Evolutionary conservation across 2,888 invertebrate species (phyloP).

Genomic region (Parnassius mnemosyne): DNA sequence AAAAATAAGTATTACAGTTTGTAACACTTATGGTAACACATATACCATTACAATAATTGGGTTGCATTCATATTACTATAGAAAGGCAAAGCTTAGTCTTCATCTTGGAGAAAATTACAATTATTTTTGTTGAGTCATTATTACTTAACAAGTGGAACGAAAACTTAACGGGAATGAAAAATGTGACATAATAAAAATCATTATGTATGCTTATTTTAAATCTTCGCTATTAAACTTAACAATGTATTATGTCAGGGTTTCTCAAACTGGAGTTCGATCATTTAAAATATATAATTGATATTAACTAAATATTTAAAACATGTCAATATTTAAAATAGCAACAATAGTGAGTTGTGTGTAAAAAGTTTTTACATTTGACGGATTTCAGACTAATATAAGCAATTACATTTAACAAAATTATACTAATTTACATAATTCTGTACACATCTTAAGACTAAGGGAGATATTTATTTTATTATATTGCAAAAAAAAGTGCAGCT

Average conservation of each 20-base stretch:
- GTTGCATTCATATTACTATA: slow-evolving; percentile 28
- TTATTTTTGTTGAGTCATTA: not conserved
- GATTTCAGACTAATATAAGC: too few relatives aligned
- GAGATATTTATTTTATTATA: not conserved
- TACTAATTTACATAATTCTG: slow-evolving; percentile 11
- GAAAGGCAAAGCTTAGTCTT: slow-evolving; percentile 65
- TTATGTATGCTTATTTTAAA: not conserved
- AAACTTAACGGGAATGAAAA: not conserved
- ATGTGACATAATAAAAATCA: not conserved
- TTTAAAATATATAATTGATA: too few relatives aligned
- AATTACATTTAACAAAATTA: not conserved
- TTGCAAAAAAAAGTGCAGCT: slow-evolving; percentile 5
- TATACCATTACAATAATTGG: not conserved
- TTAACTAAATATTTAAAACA: not conserved
- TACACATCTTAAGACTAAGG: slow-evolving; percentile 1
- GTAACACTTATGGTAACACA: slow-evolving; percentile 9
- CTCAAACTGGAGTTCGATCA: too few relatives aligned
- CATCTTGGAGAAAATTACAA: slow-evolving; percentile 17
- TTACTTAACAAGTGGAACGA: not conserved
- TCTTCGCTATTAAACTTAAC: slow-evolving; percentile 15
- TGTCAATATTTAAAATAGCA: not conserved
- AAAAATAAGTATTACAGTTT: not conserved
- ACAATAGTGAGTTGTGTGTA: not conserved
- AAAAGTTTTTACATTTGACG: not conserved
- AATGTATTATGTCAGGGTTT: not conserved